A percentile compares a stretch with the other conserved stretches of the same genome.
Conservation (phyloP, 1,140 invertebrate species). For the Ips nitidus region DNA sequence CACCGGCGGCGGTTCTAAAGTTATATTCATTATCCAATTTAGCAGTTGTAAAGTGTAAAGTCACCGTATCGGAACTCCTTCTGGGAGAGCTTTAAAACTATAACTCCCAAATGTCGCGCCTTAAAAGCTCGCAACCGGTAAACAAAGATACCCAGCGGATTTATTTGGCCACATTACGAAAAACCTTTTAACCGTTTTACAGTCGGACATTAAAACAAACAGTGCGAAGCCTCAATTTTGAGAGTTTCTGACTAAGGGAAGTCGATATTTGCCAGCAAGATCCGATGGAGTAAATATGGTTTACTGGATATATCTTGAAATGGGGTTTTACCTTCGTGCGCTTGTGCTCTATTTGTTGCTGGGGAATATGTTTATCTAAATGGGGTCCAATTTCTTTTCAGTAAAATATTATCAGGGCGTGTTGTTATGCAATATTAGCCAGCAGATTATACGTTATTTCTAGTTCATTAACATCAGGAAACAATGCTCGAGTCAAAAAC, state of each 20-base stretch:
- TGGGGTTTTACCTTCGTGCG: slow-evolving; percentile 5
- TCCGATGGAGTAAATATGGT: slow-evolving; percentile 15
- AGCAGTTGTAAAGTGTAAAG: slow-evolving; percentile 2
- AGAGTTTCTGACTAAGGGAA: slow-evolving; percentile 14
- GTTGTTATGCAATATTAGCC: background rate
- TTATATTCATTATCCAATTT: slow-evolving; percentile 3
- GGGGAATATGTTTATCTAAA: slow-evolving; percentile 2
- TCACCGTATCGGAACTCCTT: background rate
- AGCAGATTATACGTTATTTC: background rate
- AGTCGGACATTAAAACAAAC: slow-evolving; percentile 13
- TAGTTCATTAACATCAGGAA: background rate
- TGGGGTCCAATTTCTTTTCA: background rate
- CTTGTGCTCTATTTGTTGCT: background rate
- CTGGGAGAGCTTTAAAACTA: slow-evolving; percentile 9
- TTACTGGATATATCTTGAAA: slow-evolving; percentile 3
- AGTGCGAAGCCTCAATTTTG: slow-evolving; percentile 15
- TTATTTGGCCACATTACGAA: slow-evolving; percentile 7
- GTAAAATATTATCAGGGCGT: background rate
- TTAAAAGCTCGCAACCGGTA: slow-evolving; percentile 12
- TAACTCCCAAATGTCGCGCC: slow-evolving; percentile 7
- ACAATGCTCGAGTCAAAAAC: background rate
- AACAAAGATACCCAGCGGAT: slow-evolving; percentile 14
- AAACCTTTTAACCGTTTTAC: slow-evolving; percentile 13
- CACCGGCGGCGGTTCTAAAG: background rate
- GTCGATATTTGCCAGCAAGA: slow-evolving; percentile 21